Conservation (phyloP, 2,797 vertebrate species). For the Karalla daura region DNA sequence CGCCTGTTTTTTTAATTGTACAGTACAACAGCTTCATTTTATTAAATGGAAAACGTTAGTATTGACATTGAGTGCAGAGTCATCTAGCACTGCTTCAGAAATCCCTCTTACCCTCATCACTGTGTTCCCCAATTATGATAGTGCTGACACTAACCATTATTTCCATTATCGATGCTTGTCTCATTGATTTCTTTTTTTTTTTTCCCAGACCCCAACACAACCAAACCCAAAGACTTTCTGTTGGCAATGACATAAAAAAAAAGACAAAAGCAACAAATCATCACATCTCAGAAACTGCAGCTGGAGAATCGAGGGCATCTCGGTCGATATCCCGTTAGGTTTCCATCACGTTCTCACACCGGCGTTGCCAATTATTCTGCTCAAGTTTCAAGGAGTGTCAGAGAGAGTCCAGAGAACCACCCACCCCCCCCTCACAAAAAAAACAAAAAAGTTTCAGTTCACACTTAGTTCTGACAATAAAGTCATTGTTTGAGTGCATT, state of each 20-base stretch:
- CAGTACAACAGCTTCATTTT: too few relatives aligned
- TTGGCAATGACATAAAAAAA: background rate
- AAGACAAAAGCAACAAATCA: background rate
- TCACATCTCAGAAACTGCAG: background rate
- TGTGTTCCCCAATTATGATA: background rate
- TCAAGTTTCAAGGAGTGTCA: too few relatives aligned
- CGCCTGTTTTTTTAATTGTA: too few relatives aligned
- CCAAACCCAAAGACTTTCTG: background rate
- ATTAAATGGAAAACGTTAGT: background rate
- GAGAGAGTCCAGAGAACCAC: too few relatives aligned
- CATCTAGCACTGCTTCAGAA: fast-evolving
- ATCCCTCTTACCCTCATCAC: background rate
- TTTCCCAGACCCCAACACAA: background rate
- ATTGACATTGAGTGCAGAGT: background rate
- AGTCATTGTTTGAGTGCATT: background rate
- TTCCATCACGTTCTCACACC: too few relatives aligned
- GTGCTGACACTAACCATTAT: background rate
- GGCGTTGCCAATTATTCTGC: too few relatives aligned
- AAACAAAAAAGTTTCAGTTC: background rate
- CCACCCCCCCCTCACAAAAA: too few relatives aligned
- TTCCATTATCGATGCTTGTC: background rate
- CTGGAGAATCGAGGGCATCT: background rate
- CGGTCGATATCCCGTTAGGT: background rate
- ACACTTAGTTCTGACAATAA: background rate
- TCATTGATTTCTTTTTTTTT: background rate